Evolutionary conservation across 2,888 invertebrate species (phyloP).

Genomic region (Actias luna): DNA sequence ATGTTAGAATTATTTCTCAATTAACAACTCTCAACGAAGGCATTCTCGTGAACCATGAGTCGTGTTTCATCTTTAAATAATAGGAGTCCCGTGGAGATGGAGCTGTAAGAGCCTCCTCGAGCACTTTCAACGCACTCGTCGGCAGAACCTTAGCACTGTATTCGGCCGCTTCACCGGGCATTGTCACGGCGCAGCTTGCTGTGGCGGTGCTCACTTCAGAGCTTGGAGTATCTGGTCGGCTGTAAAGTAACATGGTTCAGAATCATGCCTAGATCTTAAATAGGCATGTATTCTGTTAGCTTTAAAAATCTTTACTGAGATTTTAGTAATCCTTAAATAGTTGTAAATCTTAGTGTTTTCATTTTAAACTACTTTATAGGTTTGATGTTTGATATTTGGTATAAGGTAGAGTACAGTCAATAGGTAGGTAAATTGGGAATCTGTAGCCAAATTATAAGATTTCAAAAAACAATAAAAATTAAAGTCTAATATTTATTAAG

Average conservation of each 20-base stretch:
- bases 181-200: conserved; percentile 73
- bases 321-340: no score
- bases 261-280: background rate
- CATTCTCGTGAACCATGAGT: conserved; percentile 78
- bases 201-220: conserved; percentile 68
- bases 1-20: conserved; percentile 33
- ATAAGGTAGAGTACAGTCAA: no score
- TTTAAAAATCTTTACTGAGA: background rate
- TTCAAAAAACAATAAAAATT: no score
- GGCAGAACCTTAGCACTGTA: conserved; percentile 85
- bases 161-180: conserved; percentile 83
- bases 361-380: no score
- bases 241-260: conserved; percentile 33
- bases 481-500: no score
- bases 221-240: conserved; percentile 74
- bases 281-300: background rate
- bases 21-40: conserved; percentile 71
- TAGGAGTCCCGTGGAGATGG: conserved; percentile 80
- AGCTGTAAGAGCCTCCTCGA: conserved; percentile 84
- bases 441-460: no score
- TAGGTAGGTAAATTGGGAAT: no score
- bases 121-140: conserved; percentile 80
- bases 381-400: no score
- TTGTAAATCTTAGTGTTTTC: no score
- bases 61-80: conserved; percentile 74